Evolutionary conservation across 2,888 invertebrate species (phyloP).

Genomic region (Resseliella maxima): DNA sequence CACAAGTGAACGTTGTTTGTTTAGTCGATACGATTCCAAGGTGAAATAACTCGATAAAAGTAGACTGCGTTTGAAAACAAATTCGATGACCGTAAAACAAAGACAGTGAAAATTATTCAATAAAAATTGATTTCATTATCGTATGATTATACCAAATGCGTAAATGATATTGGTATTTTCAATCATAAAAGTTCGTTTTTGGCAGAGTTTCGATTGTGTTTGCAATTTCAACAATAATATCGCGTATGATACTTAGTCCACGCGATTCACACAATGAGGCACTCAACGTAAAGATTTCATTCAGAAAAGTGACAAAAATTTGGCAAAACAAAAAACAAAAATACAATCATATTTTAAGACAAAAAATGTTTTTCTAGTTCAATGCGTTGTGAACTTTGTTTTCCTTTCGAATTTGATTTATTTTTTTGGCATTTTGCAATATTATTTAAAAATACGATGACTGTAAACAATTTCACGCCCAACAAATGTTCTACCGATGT

Average conservation of each 20-base stretch:
- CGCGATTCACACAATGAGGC: not conserved
- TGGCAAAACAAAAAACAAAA: not conserved
- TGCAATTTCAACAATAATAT: no score
- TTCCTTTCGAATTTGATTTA: not conserved
- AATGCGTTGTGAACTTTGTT: not conserved
- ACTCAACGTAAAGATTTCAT: not conserved
- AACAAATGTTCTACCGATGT: not conserved
- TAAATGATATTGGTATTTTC: not conserved
- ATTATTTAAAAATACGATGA: not conserved
- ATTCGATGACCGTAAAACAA: not conserved
- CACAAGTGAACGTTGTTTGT: constrained; percentile 25
- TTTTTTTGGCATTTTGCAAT: not conserved
- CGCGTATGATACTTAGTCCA: no score
- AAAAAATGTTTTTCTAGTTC: not conserved
- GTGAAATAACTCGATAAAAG: constrained; percentile 18
- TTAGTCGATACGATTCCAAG: constrained; percentile 43
- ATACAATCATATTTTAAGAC: not conserved
- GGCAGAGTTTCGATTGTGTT: no score
- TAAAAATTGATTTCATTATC: not conserved
- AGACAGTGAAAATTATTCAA: not conserved
- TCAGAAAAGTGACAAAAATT: not conserved
- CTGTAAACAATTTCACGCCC: not conserved
- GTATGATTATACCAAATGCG: not conserved
- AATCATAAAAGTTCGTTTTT: no score
- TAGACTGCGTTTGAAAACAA: not conserved